Evolutionary conservation across 1,140 invertebrate genomes (phyloP), one percentile per base, ranked within the genome.

Genomic region (Elymnias hypermnestra): DNA sequence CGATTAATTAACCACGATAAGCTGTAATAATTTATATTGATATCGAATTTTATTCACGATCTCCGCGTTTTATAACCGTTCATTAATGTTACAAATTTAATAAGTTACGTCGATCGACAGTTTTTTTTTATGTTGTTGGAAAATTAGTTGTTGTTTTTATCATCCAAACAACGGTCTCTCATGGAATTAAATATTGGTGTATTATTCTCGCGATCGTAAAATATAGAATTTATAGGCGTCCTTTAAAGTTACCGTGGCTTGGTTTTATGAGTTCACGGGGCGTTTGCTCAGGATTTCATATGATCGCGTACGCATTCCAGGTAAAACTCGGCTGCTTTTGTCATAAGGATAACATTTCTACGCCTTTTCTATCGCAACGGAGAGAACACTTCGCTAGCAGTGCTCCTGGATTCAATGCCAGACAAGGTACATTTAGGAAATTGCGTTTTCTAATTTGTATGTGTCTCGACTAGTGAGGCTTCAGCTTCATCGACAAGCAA

Each of bases 161-260:
- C 64, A 74, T 63, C 65, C 71, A 75, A 79, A 75, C 68, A 77
- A 63, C 64, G 68, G 67, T 71, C 63, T 60, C 63, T 74, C 63
- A 77, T 66, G 67, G 70, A 78, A 83, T 82, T 82, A 78, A 83
- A 83, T 82, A 82, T n/a, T n/a, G n/a, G n/a, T n/a, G n/a, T 82
- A 33, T 33, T 33, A 72, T 79, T 67, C 67, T 66, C 54, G 66
- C 63, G 58, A 82, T 76, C 68, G 74, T 83, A 83, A 83, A 83
- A 84, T 76, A 75, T 78, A 81, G 77, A 81, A 82, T 84, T 84
- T 81, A 84, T 81, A 75, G 75, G 62, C 64, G 69, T 78, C 76
- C 74, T 81, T 77, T 75, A 71, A 66, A 72, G 73, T 81, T 75
- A 79, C 66, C 62, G 70, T 69, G 76, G 71, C 64, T 63, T 59